phyloP scores from a whole-genome alignment of 53 echinoderm and acorn worm genomes.

The Mesocentrotus franciscanus region DNA sequence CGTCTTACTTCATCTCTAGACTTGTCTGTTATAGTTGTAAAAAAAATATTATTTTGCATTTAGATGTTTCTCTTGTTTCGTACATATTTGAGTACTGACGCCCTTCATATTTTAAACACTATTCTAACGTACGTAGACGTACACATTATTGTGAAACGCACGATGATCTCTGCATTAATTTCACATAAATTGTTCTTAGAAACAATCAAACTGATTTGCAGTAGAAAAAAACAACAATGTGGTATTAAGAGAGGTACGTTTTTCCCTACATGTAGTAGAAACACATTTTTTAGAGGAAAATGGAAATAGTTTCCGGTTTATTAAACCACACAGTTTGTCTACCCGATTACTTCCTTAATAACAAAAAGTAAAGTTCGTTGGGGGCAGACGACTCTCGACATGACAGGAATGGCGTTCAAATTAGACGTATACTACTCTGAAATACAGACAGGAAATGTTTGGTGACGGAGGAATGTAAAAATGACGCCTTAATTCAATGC shows the following conservation, averaged over 20 bases:
- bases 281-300: not conserved
- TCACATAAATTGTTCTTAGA: too few species aligned
- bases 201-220: too few species aligned
- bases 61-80: not conserved
- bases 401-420: not conserved
- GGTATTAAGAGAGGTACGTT: not conserved
- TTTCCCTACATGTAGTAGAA: not conserved
- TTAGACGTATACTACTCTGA: not conserved
- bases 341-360: slow-evolving; percentile 7
- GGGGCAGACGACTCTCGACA: not conserved
- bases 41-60: not conserved
- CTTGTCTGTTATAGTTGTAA: too few species aligned
- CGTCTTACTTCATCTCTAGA: too few species aligned
- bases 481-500: slow-evolving; percentile 40
- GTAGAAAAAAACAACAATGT: too few species aligned
- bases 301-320: not conserved
- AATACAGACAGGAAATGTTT: slow-evolving; percentile 13
- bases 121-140: not conserved
- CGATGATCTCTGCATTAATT: not conserved
- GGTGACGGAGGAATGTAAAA: slow-evolving; percentile 40
- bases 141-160: not conserved
- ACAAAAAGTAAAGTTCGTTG: not conserved
- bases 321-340: slow-evolving; percentile 12
- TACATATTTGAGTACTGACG: not conserved
- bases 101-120: too few species aligned